Evolutionary conservation across 1,140 invertebrate genomes (phyloP), one percentile per base, ranked within the genome.

Genomic region (Probaryconus sp.): DNA sequence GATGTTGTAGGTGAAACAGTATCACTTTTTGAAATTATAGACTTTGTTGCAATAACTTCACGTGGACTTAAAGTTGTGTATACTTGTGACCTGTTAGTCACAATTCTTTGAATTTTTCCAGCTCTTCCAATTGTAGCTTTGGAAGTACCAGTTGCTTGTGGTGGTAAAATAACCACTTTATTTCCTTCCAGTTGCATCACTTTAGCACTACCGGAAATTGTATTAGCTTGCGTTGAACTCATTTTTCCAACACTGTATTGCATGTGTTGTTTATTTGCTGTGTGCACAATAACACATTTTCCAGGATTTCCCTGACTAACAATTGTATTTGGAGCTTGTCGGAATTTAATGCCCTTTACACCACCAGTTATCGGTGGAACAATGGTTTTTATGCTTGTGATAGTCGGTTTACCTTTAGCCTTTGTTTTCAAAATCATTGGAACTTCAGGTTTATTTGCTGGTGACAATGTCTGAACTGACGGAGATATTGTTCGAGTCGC

Each of bases 231-330:
- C 56, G 82, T 79, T 2, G 78, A 48, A 3, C 71, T 70, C 5
- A 79, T 11, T 55, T 85, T 83, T 0, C 76, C 77, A 30, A 84
- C 82, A n/a, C 75, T 83, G 18, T 85, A 87, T 7, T 78, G 69
- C 5, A 85, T 17, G 37, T 82, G 83, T 35, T 87, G 82, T 1
- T 79, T 77, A 2, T 74, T 86, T 1, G 85, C 76, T 2, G 90
- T 87, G 4, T 91, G 89, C 17, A 93, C 87, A 28, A 92, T 89
- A 2, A 92, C 90, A 70, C 90, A 92, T 69, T 92, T 92, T 17
- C 90, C 89, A 0, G 87, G 72, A 76, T 90, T 89, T 1, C 77
- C 76, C 16, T 85, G 82, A 14, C 55, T 37, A 56, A 79, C 53
- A 79, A 80, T 55, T 18, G 73, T 58, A 56, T 81, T 85, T 45